A percentile compares a stretch with the other conserved stretches of the same genome.
Conservation (phyloP, 2,888 invertebrate genomes). For the Drosophila mimica region DNA sequence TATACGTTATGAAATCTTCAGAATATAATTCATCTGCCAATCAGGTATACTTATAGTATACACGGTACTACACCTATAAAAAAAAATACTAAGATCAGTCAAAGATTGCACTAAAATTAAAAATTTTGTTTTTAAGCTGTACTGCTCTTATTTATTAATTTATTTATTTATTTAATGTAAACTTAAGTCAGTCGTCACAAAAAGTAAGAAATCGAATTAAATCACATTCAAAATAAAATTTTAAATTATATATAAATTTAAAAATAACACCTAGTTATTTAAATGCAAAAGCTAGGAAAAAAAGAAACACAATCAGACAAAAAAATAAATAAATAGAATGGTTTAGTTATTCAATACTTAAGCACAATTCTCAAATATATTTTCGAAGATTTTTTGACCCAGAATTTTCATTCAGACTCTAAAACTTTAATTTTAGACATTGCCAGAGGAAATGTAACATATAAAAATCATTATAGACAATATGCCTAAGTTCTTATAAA, state of each 20-base stretch:
- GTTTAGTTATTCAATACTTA: too few species aligned
- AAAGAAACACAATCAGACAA: too few species aligned
- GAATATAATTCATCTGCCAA: not conserved
- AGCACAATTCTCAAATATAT: too few species aligned
- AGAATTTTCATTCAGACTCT: not conserved
- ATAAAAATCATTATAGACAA: not conserved
- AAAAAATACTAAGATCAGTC: not conserved
- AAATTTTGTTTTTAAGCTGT: not conserved
- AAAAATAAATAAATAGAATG: too few species aligned
- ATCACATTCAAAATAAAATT: not conserved
- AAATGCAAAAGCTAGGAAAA: too few species aligned
- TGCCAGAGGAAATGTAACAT: not conserved
- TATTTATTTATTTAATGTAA: not conserved
- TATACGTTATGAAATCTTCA: not conserved
- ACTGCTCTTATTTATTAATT: not conserved
- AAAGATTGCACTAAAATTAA: not conserved
- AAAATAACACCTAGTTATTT: not conserved
- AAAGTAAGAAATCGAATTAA: not conserved
- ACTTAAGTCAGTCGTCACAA: not conserved
- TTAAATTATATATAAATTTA: not conserved
- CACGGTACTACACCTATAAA: not conserved
- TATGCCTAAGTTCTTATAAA: not conserved
- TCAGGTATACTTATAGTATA: not conserved
- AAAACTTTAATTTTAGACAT: not conserved
- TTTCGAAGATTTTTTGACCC: not conserved